phyloP scores from a whole-genome alignment of 2,888 invertebrate genomes.

The Nipponacmea schrenckii region DNA sequence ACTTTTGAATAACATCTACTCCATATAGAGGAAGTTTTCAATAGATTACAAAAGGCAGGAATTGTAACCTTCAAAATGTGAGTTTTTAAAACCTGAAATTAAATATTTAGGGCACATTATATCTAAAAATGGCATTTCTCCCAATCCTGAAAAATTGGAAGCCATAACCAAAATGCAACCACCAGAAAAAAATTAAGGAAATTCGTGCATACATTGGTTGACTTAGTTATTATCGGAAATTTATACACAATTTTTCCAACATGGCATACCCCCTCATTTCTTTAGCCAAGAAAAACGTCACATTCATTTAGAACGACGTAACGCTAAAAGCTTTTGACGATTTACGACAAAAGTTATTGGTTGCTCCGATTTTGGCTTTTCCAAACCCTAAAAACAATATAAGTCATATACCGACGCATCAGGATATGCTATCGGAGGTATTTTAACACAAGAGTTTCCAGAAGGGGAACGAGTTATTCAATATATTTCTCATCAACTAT shows the following conservation, averaged over 20 bases:
- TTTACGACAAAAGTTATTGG: constrained; percentile 13
- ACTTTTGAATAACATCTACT: constrained; percentile 17
- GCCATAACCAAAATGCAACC: constrained; percentile 3
- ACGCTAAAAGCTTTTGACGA: constrained; percentile 9
- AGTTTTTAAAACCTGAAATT: constrained; percentile 11
- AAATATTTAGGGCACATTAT: constrained; percentile 21
- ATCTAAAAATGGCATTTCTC: constrained; percentile 13
- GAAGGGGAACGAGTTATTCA: constrained; percentile 4
- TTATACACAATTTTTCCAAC: constrained; percentile 6
- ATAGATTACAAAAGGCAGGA: constrained; percentile 15
- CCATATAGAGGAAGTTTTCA: constrained; percentile 14
- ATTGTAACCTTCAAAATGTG: constrained; percentile 22
- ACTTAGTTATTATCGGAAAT: constrained; percentile 2
- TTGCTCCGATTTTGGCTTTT: constrained; percentile 13
- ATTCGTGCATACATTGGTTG: constrained; percentile 3
- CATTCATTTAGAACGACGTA: constrained; percentile 11
- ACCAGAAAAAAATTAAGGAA: constrained; percentile 6
- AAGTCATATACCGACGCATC: constrained; percentile 18
- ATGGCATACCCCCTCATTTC: constrained; percentile 8
- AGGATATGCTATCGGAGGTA: constrained; percentile 10
- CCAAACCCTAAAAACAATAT: constrained; percentile 9
- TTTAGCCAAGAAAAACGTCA: constrained; percentile 8
- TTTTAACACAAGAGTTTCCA: background rate
- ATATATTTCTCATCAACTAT: constrained; percentile 12
- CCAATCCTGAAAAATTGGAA: constrained; percentile 7